Conservation (phyloP, 2,888 invertebrate species). For the Drosophila neotestacea region DNA sequence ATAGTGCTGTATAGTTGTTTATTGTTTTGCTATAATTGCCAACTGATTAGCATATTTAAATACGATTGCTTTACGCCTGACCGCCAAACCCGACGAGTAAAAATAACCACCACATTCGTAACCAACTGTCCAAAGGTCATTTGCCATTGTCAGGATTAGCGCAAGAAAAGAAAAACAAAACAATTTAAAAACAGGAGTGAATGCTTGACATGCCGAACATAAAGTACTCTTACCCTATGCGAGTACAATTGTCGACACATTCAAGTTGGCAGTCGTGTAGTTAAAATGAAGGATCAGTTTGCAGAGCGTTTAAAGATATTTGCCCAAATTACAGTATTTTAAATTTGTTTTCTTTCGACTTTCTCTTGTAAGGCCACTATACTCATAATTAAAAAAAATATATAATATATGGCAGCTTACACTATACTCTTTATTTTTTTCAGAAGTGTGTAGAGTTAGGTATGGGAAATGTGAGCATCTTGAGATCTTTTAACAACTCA, state of each 20-base stretch:
- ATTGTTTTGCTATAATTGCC: conserved; percentile 45
- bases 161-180: conserved; percentile 10
- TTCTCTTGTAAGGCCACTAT: too few species aligned
- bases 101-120: conserved; percentile 44
- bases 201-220: neutral
- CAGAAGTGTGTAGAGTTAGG: too few species aligned
- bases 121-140: conserved; percentile 60
- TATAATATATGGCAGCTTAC: too few species aligned
- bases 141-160: conserved; percentile 67
- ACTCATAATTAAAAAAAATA: too few species aligned
- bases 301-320: too few species aligned
- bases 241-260: neutral
- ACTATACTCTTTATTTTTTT: too few species aligned
- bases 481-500: too few species aligned
- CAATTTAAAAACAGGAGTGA: conserved; percentile 25
- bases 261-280: too few species aligned
- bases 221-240: conserved; percentile 1
- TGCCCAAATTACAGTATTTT: too few species aligned
- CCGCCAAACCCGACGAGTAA: conserved; percentile 33
- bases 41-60: conserved; percentile 75
- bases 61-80: conserved; percentile 52
- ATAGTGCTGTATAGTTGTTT: conserved; percentile 11
- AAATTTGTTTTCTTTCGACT: too few species aligned
- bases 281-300: too few species aligned
- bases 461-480: too few species aligned